Evolutionary conservation across 2,113 vertebrate species (phyloP).

Genomic region (Podarcis muralis): DNA sequence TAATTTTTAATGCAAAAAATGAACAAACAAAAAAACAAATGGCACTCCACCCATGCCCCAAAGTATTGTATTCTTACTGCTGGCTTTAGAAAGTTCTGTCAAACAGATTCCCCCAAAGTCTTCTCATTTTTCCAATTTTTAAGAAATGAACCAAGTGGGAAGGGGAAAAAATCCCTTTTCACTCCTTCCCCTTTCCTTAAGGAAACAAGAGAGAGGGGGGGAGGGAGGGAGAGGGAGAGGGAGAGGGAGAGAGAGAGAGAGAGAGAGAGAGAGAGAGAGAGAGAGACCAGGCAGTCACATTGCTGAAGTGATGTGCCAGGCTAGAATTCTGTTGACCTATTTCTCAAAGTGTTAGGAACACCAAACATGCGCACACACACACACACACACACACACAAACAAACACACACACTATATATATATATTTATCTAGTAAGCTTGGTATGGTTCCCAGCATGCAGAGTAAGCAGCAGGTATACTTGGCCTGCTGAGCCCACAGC

Average conservation of each 20-base stretch:
- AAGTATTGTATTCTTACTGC: constrained; percentile 22
- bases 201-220: not conserved
- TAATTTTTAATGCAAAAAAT: constrained; percentile 64
- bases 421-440: constrained; percentile 28
- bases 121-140: not conserved
- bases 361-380: constrained; percentile 12
- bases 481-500: constrained; percentile 56
- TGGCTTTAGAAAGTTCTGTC: constrained; percentile 42
- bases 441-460: constrained; percentile 65
- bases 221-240: not conserved
- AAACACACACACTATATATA: not conserved
- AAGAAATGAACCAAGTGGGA: not conserved
- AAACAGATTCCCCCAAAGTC: constrained; percentile 36
- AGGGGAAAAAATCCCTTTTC: not conserved
- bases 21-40: constrained; percentile 39
- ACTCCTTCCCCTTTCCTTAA: not conserved
- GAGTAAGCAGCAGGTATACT: constrained; percentile 59
- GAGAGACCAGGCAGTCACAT: not conserved
- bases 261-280: not conserved
- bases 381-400: not conserved
- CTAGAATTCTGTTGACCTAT: constrained; percentile 49
- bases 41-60: not conserved
- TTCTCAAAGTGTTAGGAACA: constrained; percentile 46
- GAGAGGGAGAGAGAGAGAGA: too few relatives aligned
- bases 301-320: constrained; percentile 27